phyloP scores from a whole-genome alignment of 1,140 invertebrate genomes.

The Neodiprion fabricii region DNA sequence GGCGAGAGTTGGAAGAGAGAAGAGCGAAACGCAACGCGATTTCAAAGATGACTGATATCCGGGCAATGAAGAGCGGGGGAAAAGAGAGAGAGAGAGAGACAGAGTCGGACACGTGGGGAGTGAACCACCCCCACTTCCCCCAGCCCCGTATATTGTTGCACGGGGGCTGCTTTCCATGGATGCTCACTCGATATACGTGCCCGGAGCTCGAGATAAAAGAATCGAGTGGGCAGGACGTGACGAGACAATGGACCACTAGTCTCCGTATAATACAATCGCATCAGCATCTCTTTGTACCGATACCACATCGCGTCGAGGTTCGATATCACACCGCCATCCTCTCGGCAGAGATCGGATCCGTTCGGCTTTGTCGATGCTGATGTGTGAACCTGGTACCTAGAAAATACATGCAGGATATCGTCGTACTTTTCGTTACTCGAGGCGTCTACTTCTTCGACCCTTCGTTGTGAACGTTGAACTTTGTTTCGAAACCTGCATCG shows the following conservation, averaged over 20 bases:
- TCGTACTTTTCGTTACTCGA: no score
- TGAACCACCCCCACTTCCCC: slow-evolving; percentile 23
- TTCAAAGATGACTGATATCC: no score
- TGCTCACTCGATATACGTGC: slow-evolving; percentile 58
- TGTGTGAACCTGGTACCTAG: no score
- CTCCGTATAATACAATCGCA: slow-evolving; percentile 60
- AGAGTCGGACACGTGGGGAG: slow-evolving; percentile 10
- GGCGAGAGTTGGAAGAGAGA: not conserved
- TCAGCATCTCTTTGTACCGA: slow-evolving; percentile 56
- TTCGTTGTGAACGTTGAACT: no score
- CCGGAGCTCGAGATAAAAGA: slow-evolving; percentile 61
- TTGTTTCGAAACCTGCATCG: no score
- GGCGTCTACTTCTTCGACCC: no score
- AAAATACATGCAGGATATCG: no score
- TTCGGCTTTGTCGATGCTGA: no score
- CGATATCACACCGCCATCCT: slow-evolving; percentile 50
- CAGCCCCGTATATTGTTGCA: slow-evolving; percentile 5
- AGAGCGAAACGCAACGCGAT: not conserved
- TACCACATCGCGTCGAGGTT: slow-evolving; percentile 45
- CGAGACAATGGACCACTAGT: slow-evolving; percentile 63
- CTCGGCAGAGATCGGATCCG: not conserved
- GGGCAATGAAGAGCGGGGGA: not conserved
- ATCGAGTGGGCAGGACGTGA: slow-evolving; percentile 61
- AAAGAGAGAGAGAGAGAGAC: not conserved
- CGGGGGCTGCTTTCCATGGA: slow-evolving; percentile 59